Conservation (phyloP, 2,113 vertebrate genomes). For the Ammodytes marinus region DNA sequence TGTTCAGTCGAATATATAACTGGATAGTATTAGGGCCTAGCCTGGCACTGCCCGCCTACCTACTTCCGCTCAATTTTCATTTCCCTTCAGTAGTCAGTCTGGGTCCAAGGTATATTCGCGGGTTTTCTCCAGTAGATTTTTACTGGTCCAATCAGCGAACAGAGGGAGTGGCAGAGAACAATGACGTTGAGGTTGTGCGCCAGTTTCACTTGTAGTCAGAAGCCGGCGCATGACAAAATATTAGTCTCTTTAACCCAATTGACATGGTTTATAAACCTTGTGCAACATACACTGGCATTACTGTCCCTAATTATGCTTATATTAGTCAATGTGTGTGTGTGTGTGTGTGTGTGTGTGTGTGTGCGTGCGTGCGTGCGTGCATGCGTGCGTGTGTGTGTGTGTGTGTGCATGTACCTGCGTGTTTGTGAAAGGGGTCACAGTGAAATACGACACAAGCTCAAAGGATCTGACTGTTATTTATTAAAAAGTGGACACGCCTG, state of each 20-base stretch:
- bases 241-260: background rate
- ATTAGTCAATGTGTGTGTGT: background rate
- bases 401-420: background rate
- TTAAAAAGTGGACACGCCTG: conserved; percentile 55
- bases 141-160: too few relatives aligned
- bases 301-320: background rate
- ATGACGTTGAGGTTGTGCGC: too few relatives aligned
- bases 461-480: conserved; percentile 39
- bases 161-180: too few relatives aligned
- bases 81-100: too few relatives aligned
- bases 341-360: background rate
- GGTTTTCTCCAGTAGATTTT: too few relatives aligned
- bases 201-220: too few relatives aligned
- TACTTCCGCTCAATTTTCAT: too few relatives aligned
- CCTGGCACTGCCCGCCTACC: too few relatives aligned
- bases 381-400: background rate
- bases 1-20: too few relatives aligned
- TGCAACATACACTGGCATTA: background rate
- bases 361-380: background rate
- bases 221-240: too few relatives aligned
- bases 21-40: too few relatives aligned
- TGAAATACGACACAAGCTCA: background rate
- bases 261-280: background rate
- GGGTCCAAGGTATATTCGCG: too few relatives aligned
- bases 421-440: background rate